Base-by-base conservation (phyloP, 2,113 vertebrate genomes). In the Alligator sinensis region DNA sequence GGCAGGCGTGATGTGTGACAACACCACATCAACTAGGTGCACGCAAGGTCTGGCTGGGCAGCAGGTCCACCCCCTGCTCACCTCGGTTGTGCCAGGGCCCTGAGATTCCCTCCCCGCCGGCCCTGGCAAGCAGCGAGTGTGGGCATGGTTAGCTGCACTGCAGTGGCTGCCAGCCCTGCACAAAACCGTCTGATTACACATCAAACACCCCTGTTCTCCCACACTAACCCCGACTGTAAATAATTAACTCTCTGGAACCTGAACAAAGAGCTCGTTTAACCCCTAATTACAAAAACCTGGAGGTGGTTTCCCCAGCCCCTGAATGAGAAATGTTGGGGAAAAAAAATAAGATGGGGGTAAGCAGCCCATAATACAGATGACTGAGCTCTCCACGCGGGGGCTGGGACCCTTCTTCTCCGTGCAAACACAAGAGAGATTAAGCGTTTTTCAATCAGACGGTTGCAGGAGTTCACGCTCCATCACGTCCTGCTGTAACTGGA, bases 401-500 rank as follows among this genome's bases (percentile, higher is more conserved):
- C 2, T 57, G 59, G 60, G 79, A 58, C 70, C 63, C 19, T 2
- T 38, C 55, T 80, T 72, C 72, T 0, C 5, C 75, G 80, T 86
- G 59, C 62, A 47, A 81, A 81, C 0, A 81, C 0, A 30, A 79
- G 13, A 78, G 82, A 84, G 93, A 95, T 95, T 84, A 96, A 92
- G 54, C 88, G 4, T 78, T 90, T 91, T 30, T 4, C 82, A 89
- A 93, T 62, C 82, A 89, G 90, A 88, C 86, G 89, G 81, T 3
- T 15, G 86, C 82, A 70, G 77, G 92, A 78, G 80, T 1, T 82
- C 6, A 27, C 30, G 84, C 82, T 77, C 85, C 0, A 0, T 74
- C 4, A 70, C 24, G 7, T 16, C 19, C 88, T 27, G 82, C 13
- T 22, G 3, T 1, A 13, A 4, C 12, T 1, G 24, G 70, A 79